Base-by-base conservation (phyloP, 2,113 vertebrate species). In the human region DNA sequence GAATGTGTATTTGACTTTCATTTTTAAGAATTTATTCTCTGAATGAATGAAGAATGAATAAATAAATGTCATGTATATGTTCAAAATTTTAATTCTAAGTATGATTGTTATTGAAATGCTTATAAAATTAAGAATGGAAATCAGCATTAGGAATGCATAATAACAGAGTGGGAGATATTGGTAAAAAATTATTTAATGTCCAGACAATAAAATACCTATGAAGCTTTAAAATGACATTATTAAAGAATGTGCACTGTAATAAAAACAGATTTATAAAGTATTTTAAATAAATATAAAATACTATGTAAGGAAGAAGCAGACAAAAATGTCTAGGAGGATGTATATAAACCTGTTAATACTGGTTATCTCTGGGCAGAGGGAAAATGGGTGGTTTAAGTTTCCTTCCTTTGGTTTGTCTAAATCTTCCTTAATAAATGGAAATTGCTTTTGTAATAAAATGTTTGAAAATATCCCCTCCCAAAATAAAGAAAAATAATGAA, bases 271-370 rank as follows among this genome's bases (percentile, higher is more conserved):
- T 93, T 5, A 12, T 81, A 52, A 64, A 23, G 1, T 45, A 30
- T 68, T 89, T 95, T 68, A 66, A 84, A 35, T 76, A 80, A 75
- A 93, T 88, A 38, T 83, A 78, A 75, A 92, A 83, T 84, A 35
- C 17, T 30, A 30, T 76, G 13, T 76, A 76, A 84, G 38, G 55
- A 68, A 79, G 20, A 70, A 75, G 22, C n/a, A 55, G 94, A 43
- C 59, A 18, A 40, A 89, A 50, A 48, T 66, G 27, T 93, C 35
- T 52, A 73, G 52, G 22, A 55, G 32, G 35, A 55, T 55, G 11
- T 23, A 13, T 25, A 38, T 17, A n/a, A 32, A 93, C 25, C 16
- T 18, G 32, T 68, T 81, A 72, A 64, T 27, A 48, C 52, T 90
- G 57, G 12, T 80, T 89, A n/a, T 35, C 22, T 90, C 61, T 83